phyloP scores from a whole-genome alignment of 2,888 invertebrate genomes.

The Pomacea canaliculata region DNA sequence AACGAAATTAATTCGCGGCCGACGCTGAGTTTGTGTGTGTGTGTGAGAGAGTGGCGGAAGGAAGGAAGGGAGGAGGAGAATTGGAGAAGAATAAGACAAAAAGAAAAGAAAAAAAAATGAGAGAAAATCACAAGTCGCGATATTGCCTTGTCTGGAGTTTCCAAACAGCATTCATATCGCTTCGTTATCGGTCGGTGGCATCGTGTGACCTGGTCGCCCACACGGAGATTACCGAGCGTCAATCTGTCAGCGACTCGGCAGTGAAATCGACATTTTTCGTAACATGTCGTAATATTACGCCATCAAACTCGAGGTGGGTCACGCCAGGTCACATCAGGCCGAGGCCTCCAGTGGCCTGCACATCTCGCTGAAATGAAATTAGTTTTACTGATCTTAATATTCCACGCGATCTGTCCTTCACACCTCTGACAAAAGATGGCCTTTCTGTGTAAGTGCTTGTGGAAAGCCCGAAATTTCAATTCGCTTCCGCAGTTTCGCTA shows the following conservation, averaged over 20 bases:
- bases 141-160: slow-evolving; percentile 12
- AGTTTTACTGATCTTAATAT: slow-evolving; percentile 13
- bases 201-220: slow-evolving; percentile 16
- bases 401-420: background rate
- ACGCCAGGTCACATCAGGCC: slow-evolving; percentile 9
- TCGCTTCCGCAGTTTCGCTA: no score
- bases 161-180: slow-evolving; percentile 16
- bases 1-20: background rate
- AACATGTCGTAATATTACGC: slow-evolving; percentile 26
- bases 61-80: background rate
- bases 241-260: slow-evolving; percentile 23
- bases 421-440: no score
- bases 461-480: no score
- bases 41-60: background rate
- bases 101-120: background rate
- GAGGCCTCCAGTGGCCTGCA: background rate
- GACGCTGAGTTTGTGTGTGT: background rate
- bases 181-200: background rate
- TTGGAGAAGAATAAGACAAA: background rate
- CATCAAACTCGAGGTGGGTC: slow-evolving; percentile 19
- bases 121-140: slow-evolving; percentile 9
- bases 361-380: slow-evolving; percentile 4
- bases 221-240: slow-evolving; percentile 24
- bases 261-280: slow-evolving; percentile 27
- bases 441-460: no score